Evolutionary conservation across 2,888 invertebrate genomes (phyloP).

Genomic region (Ferdinandea cuprea): DNA sequence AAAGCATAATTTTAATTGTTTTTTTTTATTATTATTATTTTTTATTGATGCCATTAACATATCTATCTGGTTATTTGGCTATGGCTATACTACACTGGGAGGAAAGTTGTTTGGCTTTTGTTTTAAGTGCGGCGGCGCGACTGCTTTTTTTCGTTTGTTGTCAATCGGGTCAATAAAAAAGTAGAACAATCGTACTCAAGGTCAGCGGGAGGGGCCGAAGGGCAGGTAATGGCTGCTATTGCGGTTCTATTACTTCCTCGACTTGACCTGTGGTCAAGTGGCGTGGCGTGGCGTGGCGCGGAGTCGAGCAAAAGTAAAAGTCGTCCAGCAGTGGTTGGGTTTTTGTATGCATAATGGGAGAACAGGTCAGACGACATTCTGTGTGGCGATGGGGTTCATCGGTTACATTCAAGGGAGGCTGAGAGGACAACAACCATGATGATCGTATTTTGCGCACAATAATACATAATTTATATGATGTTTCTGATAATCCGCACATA

Average conservation of each 20-base stretch:
- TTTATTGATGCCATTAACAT: slow-evolving; percentile 42
- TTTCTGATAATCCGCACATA: background rate
- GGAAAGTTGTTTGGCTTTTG: slow-evolving; percentile 63
- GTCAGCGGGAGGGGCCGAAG: slow-evolving; percentile 62
- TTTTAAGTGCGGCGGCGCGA: slow-evolving; percentile 3
- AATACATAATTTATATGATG: too few species aligned
- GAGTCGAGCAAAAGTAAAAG: slow-evolving; percentile 72
- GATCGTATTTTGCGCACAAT: too few species aligned
- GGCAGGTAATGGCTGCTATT: slow-evolving; percentile 29
- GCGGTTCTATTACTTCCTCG: slow-evolving; percentile 69
- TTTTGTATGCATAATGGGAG: slow-evolving; percentile 50
- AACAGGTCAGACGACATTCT: slow-evolving; percentile 74
- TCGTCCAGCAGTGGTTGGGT: slow-evolving; percentile 52
- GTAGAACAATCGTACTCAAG: slow-evolving; percentile 71
- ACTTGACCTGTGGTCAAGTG: slow-evolving; percentile 73
- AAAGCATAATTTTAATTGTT: slow-evolving; percentile 44
- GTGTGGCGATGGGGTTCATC: slow-evolving; percentile 51
- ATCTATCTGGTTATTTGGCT: slow-evolving; percentile 21
- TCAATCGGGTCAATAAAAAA: slow-evolving; percentile 69
- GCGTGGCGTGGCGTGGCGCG: slow-evolving; percentile 24
- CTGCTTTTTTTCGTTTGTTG: slow-evolving; percentile 33
- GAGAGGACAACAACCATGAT: too few species aligned
- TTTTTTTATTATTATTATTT: slow-evolving; percentile 32
- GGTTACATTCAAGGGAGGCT: slow-evolving; percentile 13
- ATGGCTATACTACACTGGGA: slow-evolving; percentile 33